Percentiles rank a stretch among this genome's conserved stretches.
Conservation (phyloP, 2,888 invertebrate genomes). For the Prosapia bicincta region DNA sequence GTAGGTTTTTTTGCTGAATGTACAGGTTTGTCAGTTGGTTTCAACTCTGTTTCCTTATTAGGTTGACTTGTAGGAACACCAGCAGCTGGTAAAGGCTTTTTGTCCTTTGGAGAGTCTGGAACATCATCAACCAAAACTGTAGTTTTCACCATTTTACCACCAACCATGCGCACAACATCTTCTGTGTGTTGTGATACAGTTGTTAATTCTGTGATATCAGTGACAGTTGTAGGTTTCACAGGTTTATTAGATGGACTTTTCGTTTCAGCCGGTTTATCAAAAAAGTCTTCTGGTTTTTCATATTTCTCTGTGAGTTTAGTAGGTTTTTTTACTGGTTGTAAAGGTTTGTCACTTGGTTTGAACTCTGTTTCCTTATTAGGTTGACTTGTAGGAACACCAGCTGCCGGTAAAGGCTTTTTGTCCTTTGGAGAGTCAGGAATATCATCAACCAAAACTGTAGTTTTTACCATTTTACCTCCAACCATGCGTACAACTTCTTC, state of each 20-base stretch:
- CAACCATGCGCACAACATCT: slow-evolving; percentile 8
- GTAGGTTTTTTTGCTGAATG: neutral
- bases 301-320: neutral
- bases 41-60: neutral
- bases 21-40: neutral
- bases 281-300: slow-evolving; percentile 7
- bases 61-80: slow-evolving; percentile 10
- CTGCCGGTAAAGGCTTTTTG: slow-evolving; percentile 16
- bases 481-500: slow-evolving; percentile 7
- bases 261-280: neutral
- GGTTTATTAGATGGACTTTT: neutral
- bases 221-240: neutral
- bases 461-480: slow-evolving; percentile 16
- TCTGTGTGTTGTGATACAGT: neutral
- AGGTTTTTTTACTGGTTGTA: neutral
- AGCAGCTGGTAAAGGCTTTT: slow-evolving; percentile 18
- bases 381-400: slow-evolving; percentile 14
- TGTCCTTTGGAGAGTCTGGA: neutral
- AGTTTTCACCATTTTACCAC: slow-evolving; percentile 14
- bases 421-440: neutral
- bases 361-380: neutral
- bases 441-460: slow-evolving; percentile 11
- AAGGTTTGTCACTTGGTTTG: neutral
- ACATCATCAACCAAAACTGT: slow-evolving; percentile 11
- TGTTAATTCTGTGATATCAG: neutral